Evolutionary conservation across 64 coral and sea anemone genomes (phyloP).

Genomic region (Hydrozoanthus tunicans): DNA sequence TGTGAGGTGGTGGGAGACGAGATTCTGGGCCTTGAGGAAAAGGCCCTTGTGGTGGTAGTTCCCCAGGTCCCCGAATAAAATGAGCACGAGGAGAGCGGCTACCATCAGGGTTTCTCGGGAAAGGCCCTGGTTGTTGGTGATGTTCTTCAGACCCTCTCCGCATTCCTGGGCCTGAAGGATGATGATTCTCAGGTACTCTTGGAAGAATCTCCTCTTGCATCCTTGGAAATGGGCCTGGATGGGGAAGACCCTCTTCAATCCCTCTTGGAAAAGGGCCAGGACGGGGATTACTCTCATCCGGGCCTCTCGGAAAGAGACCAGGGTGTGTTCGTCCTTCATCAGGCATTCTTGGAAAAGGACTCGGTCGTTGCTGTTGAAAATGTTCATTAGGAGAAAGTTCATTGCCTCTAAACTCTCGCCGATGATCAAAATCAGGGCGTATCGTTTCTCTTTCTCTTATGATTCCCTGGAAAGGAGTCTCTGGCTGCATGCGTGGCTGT

Average conservation of each 20-base stretch:
- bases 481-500: conserved; percentile 22
- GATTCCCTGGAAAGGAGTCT: conserved; percentile 6
- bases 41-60: conserved; percentile 23
- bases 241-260: neutral
- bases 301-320: conserved; percentile 23
- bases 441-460: conserved; percentile 36
- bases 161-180: neutral
- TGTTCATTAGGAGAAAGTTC: conserved; percentile 21
- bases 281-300: neutral
- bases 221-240: neutral
- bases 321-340: conserved; percentile 21
- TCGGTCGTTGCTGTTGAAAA: conserved; percentile 26
- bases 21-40: conserved; percentile 28
- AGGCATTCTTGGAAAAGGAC: conserved; percentile 12
- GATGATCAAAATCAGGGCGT: conserved; percentile 31
- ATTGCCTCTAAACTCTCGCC: conserved; percentile 27
- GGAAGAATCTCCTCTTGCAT: neutral
- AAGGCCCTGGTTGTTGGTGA: neutral
- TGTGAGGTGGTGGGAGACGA: neutral
- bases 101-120: conserved; percentile 15
- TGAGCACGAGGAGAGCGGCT: neutral
- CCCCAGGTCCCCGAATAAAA: conserved; percentile 11
- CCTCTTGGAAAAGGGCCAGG: conserved; percentile 11
- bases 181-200: conserved; percentile 22
- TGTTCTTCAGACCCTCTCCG: conserved; percentile 17